These are phyloP conservation scores for Fragum fragum DNA, from an alignment of 2,888 invertebrate species.

Conservation along the genomic window DNA sequence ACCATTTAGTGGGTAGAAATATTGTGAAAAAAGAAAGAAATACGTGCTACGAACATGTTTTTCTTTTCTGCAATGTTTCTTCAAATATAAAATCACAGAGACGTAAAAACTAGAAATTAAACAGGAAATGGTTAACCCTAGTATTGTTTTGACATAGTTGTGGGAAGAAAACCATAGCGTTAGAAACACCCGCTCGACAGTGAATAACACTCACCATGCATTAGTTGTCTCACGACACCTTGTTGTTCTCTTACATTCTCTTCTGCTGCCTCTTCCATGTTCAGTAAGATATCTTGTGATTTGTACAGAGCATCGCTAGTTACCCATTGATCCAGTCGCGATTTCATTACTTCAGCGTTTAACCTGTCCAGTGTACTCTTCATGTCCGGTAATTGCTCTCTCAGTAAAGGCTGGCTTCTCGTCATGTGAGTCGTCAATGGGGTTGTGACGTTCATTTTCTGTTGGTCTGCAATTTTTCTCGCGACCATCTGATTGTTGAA, in stretches of 20 bases:
- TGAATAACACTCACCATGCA: slow-evolving; percentile 64
- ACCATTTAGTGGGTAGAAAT: too few relatives aligned
- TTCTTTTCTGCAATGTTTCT: too few relatives aligned
- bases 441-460: background rate
- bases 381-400: slow-evolving; percentile 10
- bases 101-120: too few relatives aligned
- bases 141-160: too few relatives aligned
- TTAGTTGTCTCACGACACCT: slow-evolving; percentile 71
- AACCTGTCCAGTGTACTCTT: slow-evolving; percentile 42
- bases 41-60: too few relatives aligned
- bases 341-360: slow-evolving; percentile 70
- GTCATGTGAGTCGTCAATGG: background rate
- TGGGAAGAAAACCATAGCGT: too few relatives aligned
- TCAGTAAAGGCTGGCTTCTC: background rate
- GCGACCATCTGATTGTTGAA: too few relatives aligned
- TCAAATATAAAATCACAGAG: too few relatives aligned
- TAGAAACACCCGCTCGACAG: too few relatives aligned
- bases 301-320: slow-evolving; percentile 73
- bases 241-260: slow-evolving; percentile 72
- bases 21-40: too few relatives aligned
- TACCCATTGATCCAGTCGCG: slow-evolving; percentile 71
- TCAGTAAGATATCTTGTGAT: slow-evolving; percentile 71
- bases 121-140: too few relatives aligned
- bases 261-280: slow-evolving; percentile 74
- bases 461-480: background rate